Conservation (phyloP, 2,113 vertebrate species). For the Heteronetta atricapilla region DNA sequence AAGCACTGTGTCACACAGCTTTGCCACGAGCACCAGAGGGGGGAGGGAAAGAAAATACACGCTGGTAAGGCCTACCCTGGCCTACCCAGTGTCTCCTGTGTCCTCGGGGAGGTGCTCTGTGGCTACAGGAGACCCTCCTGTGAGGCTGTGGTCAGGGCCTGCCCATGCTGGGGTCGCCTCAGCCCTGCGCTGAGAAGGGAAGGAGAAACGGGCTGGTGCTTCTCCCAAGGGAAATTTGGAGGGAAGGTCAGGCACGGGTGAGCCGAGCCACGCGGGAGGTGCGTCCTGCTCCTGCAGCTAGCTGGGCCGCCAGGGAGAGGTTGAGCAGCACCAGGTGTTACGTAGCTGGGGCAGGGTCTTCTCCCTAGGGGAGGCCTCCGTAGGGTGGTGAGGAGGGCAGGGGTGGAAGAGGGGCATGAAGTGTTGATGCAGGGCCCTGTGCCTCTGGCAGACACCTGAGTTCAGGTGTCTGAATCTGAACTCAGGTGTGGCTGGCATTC, state of each 20-base stretch:
- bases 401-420: rapidly evolving
- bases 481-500: not conserved
- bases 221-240: rapidly evolving
- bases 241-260: not conserved
- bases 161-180: rapidly evolving
- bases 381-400: not conserved
- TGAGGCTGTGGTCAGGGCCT: not conserved
- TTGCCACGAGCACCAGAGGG: not conserved
- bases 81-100: not conserved
- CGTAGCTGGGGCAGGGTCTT: not conserved
- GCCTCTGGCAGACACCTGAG: not conserved
- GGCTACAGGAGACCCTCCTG: not conserved
- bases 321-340: not conserved
- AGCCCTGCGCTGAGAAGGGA: not conserved
- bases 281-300: not conserved
- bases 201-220: not conserved
- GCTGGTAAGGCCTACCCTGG: not conserved
- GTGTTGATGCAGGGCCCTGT: not conserved
- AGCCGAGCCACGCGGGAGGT: not conserved
- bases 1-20: rapidly evolving
- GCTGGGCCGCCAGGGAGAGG: not conserved
- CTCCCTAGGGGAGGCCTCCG: not conserved
- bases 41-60: not conserved
- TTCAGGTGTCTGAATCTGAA: too few species aligned
- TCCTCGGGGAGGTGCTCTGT: not conserved